Evolutionary conservation across 1,140 invertebrate genomes (phyloP).

Genomic region (Cherax destructor): DNA sequence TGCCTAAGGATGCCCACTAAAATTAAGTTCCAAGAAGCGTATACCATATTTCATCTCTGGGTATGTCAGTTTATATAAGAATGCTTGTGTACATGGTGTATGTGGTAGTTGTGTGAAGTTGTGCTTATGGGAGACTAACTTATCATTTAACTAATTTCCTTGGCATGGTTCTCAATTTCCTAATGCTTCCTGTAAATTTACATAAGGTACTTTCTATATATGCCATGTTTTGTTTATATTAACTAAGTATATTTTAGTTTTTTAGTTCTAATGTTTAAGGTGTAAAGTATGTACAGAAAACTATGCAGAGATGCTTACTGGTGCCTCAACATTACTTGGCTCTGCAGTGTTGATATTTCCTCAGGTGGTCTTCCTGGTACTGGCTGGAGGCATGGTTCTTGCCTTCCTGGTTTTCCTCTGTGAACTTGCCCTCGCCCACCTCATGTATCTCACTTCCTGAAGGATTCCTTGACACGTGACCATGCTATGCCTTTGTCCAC

Average conservation of each 20-base stretch:
- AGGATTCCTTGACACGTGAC: neutral
- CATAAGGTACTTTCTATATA: neutral
- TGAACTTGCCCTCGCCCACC: neutral
- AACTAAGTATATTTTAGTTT: neutral
- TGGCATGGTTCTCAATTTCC: neutral
- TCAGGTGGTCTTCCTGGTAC: neutral
- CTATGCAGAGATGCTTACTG: neutral
- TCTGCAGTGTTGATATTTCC: neutral
- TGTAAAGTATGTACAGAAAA: too few species aligned
- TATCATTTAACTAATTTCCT: neutral
- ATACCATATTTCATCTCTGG: constrained; percentile 29
- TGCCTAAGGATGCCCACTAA: constrained; percentile 49
- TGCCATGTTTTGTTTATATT: neutral
- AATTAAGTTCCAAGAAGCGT: constrained; percentile 46
- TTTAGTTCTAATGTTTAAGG: too few species aligned
- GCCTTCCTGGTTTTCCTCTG: neutral
- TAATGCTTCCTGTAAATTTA: neutral
- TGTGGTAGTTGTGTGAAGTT: neutral
- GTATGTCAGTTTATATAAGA: constrained; percentile 5
- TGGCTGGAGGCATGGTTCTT: neutral
- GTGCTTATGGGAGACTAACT: too few species aligned
- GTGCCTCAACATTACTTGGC: neutral
- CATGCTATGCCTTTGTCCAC: too few species aligned
- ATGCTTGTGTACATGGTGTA: neutral
- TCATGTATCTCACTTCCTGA: neutral